Evolutionary conservation across 2,797 vertebrate species (phyloP).

Genomic region (Phataginus tetradactyla): DNA sequence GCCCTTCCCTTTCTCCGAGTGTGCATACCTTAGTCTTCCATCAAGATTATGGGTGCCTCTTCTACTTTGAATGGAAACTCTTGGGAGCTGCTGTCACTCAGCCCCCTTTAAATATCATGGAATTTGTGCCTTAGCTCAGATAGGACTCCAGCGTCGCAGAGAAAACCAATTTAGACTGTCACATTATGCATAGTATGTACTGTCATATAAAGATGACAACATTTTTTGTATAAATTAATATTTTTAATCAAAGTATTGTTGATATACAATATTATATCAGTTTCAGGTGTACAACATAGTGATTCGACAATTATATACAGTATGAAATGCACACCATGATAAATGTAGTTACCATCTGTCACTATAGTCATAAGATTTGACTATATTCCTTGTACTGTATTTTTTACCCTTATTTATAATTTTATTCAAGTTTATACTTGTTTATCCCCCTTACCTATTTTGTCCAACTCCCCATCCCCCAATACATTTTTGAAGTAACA

Average conservation of each 20-base stretch:
- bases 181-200: not conserved
- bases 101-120: not conserved
- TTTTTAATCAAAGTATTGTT: too few species aligned
- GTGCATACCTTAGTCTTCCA: not conserved
- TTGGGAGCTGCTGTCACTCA: not conserved
- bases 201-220: not conserved
- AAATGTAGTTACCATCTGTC: too few species aligned
- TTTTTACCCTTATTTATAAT: too few species aligned
- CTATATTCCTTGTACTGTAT: too few species aligned
- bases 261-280: too few species aligned
- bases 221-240: not conserved
- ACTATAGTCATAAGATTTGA: too few species aligned
- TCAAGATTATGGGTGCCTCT: not conserved
- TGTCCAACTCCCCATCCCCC: too few species aligned
- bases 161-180: not conserved
- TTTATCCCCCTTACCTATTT: too few species aligned
- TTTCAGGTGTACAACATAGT: too few species aligned
- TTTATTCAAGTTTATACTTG: too few species aligned
- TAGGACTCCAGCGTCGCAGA: not conserved
- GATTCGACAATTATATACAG: too few species aligned
- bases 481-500: not conserved
- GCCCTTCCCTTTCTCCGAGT: not conserved
- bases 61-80: not conserved
- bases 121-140: not conserved
- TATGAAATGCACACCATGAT: too few species aligned